phyloP scores from a whole-genome alignment of 2,113 vertebrate species.

The Eolophus roseicapilla region DNA sequence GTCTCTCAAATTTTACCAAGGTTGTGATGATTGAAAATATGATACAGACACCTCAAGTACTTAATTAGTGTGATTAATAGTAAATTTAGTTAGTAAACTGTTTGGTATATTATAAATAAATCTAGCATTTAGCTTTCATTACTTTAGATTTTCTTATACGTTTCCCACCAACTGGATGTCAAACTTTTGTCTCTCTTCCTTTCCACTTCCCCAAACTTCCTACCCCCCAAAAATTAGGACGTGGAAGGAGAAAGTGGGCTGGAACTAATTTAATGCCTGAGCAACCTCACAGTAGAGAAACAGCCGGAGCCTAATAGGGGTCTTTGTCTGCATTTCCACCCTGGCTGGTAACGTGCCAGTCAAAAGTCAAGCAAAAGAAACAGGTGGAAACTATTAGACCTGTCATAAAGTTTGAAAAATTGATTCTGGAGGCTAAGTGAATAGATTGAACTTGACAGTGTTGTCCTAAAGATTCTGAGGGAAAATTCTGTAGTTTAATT shows the following conservation, averaged over 20 bases:
- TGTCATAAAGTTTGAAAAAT: slow-evolving; percentile 99
- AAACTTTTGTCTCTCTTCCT: neutral
- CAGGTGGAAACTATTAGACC: slow-evolving; percentile 97
- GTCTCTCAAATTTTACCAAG: neutral
- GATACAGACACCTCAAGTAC: neutral
- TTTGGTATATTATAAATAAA: neutral
- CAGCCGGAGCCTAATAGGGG: slow-evolving; percentile 87
- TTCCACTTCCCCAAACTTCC: neutral
- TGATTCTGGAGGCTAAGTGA: slow-evolving; percentile 84
- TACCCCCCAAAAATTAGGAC: slow-evolving; percentile 16
- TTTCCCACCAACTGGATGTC: neutral
- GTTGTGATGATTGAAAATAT: neutral
- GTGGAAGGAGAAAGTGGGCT: slow-evolving; percentile 76
- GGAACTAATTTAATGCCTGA: slow-evolving; percentile 98
- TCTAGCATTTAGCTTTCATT: neutral
- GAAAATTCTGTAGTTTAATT: slow-evolving; percentile 83
- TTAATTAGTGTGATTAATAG: neutral
- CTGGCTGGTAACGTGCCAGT: slow-evolving; percentile 86
- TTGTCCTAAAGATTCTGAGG: slow-evolving; percentile 92
- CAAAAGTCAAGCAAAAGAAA: slow-evolving; percentile 84
- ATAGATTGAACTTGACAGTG: slow-evolving; percentile 96
- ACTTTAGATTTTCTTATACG: neutral
- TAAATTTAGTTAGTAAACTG: neutral
- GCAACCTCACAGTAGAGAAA: slow-evolving; percentile 89
- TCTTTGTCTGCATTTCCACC: slow-evolving; percentile 92